Conservation (phyloP, 2,797 vertebrate genomes). For the Heliangelus exortis region DNA sequence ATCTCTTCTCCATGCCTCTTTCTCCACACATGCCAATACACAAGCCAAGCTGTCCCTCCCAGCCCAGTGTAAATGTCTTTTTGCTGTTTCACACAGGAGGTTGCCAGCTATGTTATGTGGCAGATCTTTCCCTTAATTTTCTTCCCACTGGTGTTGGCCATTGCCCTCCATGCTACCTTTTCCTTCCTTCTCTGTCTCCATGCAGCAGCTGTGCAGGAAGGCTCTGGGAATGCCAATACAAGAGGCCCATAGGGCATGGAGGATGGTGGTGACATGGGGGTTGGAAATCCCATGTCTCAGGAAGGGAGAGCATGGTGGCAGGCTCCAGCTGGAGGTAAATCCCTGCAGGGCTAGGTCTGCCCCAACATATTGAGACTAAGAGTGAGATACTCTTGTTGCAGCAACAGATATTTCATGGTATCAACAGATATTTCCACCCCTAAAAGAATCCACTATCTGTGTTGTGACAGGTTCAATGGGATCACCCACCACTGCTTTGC, state of each 20-base stretch:
- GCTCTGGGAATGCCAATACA: accelerated
- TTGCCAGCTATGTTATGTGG: neutral
- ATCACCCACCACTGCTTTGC: neutral
- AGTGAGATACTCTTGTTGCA: neutral
- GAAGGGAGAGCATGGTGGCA: accelerated
- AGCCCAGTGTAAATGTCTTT: neutral
- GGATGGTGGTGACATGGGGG: neutral
- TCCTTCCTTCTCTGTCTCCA: neutral
- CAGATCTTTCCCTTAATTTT: neutral
- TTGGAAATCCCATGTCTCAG: accelerated
- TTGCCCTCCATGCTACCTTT: neutral
- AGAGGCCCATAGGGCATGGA: accelerated
- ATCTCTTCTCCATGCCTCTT: neutral
- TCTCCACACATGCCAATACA: neutral
- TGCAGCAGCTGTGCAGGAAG: accelerated
- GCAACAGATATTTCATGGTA: neutral
- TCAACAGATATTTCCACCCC: neutral
- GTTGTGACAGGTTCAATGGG: neutral
- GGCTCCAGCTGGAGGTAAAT: neutral
- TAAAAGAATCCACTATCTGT: neutral
- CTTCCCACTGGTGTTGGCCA: neutral
- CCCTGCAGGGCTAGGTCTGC: neutral
- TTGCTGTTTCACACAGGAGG: neutral
- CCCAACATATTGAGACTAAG: neutral
- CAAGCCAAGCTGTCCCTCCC: neutral